These are phyloP conservation scores for Alosa sapidissima DNA, from an alignment of 2,797 vertebrate species.

Conservation along the genomic window DNA sequence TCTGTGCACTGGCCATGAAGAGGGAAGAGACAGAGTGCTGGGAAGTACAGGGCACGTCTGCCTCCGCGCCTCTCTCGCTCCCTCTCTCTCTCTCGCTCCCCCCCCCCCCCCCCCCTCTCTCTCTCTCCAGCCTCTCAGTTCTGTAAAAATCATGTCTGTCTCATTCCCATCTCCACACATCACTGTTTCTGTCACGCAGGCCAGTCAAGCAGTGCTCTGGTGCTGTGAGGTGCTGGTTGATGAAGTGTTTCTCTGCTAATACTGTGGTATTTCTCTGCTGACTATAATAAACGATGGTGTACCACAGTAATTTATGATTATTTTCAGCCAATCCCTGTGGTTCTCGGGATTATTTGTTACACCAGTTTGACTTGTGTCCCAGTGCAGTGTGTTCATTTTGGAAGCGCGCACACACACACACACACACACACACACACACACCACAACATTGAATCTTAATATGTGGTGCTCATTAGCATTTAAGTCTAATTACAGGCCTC, in stretches of 20 bases:
- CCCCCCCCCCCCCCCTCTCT: background rate
- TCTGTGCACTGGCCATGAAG: slow-evolving; percentile 77
- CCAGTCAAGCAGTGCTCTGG: background rate
- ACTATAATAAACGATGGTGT: background rate
- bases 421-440: slow-evolving; percentile 3
- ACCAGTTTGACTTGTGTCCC: slow-evolving; percentile 3
- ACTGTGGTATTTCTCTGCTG: background rate
- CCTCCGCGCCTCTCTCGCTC: background rate
- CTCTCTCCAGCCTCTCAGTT: background rate
- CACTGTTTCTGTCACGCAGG: background rate
- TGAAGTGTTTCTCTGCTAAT: background rate
- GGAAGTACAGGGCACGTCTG: slow-evolving; percentile 59
- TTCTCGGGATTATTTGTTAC: background rate
- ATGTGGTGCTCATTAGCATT: slow-evolving; percentile 73
- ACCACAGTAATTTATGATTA: background rate
- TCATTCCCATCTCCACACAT: background rate
- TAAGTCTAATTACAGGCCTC: slow-evolving; percentile 72
- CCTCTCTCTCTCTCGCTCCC: background rate
- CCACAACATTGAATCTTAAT: slow-evolving; percentile 50
- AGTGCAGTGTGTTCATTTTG: slow-evolving; percentile 19
- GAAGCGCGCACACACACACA: slow-evolving; percentile 29
- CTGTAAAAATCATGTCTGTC: slow-evolving; percentile 13
- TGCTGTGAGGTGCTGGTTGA: background rate
- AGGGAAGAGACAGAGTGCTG: slow-evolving; percentile 72
- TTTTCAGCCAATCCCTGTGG: background rate